Evolutionary conservation across 1,140 invertebrate genomes (phyloP).

Genomic region (Drosophila murphyi): DNA sequence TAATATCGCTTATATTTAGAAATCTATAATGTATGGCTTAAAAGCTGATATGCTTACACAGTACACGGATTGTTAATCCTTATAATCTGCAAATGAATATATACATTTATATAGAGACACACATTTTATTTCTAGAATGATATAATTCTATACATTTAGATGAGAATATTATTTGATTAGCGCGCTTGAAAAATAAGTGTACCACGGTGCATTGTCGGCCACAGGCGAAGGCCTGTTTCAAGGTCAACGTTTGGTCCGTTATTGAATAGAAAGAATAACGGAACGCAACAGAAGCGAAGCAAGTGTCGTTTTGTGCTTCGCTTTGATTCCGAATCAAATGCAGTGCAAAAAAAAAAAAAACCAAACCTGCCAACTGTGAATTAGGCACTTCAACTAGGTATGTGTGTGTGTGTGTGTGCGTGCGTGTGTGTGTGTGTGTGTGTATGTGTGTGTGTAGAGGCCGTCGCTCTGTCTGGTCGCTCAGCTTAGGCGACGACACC

Average conservation of each 20-base stretch:
- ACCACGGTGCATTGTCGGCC: constrained; percentile 30
- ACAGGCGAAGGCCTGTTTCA: constrained; percentile 36
- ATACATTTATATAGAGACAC: too few relatives aligned
- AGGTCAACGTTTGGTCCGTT: constrained; percentile 46
- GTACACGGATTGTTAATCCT: too few relatives aligned
- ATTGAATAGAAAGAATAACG: constrained; percentile 4
- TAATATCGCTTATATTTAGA: too few relatives aligned
- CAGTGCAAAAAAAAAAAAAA: constrained; percentile 1
- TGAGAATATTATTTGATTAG: too few relatives aligned
- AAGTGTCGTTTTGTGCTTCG: constrained; percentile 15
- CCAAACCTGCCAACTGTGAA: constrained; percentile 8
- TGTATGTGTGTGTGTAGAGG: background rate
- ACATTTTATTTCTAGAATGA: too few relatives aligned
- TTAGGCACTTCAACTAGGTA: constrained; percentile 15
- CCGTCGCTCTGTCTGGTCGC: constrained; percentile 22
- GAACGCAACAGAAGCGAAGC: constrained; percentile 2
- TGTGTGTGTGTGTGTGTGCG: too few relatives aligned
- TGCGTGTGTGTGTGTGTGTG: too few relatives aligned
- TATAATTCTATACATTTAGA: too few relatives aligned
- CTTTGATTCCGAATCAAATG: constrained; percentile 10
- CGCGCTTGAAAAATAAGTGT: constrained; percentile 3
- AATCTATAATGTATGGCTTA: too few relatives aligned
- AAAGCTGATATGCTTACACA: background rate
- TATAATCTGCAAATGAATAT: too few relatives aligned
- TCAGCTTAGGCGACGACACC: background rate